A percentile compares a stretch with the other conserved stretches of the same genome.
Evolutionary conservation across 1,140 invertebrate genomes (phyloP).

Genomic region (Drosophila paulistorum): DNA sequence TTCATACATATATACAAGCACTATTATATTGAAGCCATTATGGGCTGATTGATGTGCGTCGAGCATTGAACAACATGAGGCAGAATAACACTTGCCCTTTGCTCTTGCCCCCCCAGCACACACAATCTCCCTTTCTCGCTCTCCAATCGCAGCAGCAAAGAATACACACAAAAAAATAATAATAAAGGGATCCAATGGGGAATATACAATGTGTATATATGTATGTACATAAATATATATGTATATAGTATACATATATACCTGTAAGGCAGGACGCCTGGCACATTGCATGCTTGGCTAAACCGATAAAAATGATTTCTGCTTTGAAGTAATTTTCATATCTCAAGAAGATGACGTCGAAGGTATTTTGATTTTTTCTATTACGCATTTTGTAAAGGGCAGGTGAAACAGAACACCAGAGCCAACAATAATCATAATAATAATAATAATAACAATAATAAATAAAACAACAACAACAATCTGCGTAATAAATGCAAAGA

Average conservation of each 20-base stretch:
- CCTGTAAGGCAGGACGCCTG: slow-evolving; percentile 1
- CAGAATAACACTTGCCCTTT: slow-evolving; percentile 7
- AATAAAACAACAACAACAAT: slow-evolving; percentile 5
- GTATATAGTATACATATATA: neutral
- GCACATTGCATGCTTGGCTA: slow-evolving; percentile 9
- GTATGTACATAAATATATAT: neutral
- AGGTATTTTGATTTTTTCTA: slow-evolving; percentile 10
- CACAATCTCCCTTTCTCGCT: too few species aligned
- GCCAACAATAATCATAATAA: slow-evolving; percentile 10
- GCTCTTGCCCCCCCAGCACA: neutral
- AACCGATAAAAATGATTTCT: slow-evolving; percentile 9
- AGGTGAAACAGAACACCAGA: neutral
- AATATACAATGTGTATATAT: neutral
- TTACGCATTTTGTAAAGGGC: slow-evolving; percentile 5
- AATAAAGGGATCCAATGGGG: neutral
- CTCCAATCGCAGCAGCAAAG: too few species aligned
- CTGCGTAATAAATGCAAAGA: slow-evolving; percentile 5
- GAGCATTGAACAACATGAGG: neutral
- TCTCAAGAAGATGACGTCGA: neutral
- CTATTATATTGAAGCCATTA: slow-evolving; percentile 9
- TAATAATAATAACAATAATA: slow-evolving; percentile 4
- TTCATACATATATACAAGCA: neutral
- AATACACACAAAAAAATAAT: neutral
- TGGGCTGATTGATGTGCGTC: slow-evolving; percentile 4
- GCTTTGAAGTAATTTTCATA: slow-evolving; percentile 1